Evolutionary conservation across 1,140 invertebrate species (phyloP).

Genomic region (Telenomus remus): DNA sequence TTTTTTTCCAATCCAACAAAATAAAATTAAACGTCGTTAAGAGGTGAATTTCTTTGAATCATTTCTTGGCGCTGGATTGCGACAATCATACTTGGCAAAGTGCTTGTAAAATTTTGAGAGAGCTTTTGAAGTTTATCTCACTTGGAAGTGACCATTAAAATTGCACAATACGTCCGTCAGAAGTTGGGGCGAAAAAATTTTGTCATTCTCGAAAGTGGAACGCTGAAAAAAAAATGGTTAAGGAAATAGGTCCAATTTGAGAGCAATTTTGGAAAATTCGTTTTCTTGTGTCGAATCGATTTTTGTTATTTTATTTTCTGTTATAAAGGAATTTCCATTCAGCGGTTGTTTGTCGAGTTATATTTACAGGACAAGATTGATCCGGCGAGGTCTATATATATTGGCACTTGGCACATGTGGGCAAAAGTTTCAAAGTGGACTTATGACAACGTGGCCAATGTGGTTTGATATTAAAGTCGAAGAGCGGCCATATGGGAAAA

Average conservation of each 20-base stretch:
- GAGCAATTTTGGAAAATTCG: background rate
- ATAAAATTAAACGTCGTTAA: background rate
- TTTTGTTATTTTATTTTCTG: no score
- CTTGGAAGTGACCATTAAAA: background rate
- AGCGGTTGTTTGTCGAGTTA: background rate
- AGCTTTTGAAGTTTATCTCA: background rate
- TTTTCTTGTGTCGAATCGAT: no score
- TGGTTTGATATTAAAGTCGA: conserved; percentile 37
- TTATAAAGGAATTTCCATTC: background rate
- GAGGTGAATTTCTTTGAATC: background rate
- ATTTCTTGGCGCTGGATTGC: background rate
- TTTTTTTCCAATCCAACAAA: no score
- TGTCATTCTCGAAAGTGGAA: background rate
- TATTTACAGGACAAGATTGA: conserved; percentile 26
- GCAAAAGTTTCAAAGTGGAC: conserved; percentile 43
- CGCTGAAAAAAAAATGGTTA: background rate
- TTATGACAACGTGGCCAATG: conserved; percentile 38
- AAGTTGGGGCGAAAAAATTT: background rate
- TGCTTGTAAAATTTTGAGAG: background rate
- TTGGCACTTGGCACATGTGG: conserved; percentile 42
- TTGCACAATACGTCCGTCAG: background rate
- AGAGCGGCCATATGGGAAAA: conserved; percentile 28
- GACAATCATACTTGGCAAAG: background rate
- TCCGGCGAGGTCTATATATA: conserved; percentile 32
- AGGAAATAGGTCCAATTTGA: background rate